Evolutionary conservation across 30 jellyfish, hydroid and myxozoan species (phyloP).

Genomic region (Cassiopea xamachana): DNA sequence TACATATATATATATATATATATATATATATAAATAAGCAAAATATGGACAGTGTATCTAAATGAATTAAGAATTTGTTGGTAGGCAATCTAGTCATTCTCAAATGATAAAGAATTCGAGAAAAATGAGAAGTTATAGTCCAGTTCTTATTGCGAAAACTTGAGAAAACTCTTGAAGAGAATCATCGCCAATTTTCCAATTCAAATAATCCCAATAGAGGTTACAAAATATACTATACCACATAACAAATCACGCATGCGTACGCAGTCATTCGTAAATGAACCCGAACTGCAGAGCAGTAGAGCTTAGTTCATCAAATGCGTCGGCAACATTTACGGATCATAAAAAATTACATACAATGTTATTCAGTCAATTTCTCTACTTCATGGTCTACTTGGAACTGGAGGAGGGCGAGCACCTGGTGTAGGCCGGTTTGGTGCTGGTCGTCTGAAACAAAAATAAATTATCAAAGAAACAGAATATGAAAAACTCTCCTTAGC

Average conservation of each 20-base stretch:
- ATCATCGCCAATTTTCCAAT: too few species aligned
- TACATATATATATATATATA: too few species aligned
- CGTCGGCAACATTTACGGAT: background rate
- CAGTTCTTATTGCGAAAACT: too few species aligned
- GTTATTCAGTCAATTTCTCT: background rate
- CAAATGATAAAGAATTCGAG: too few species aligned
- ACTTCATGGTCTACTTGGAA: conserved; percentile 93
- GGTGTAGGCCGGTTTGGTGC: conserved; percentile 97
- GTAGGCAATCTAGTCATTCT: too few species aligned
- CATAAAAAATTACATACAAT: background rate
- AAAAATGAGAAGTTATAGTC: too few species aligned
- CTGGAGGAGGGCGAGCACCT: conserved; percentile 95
- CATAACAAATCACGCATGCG: background rate
- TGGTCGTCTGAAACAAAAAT: conserved; percentile 82
- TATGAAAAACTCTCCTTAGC: too few species aligned
- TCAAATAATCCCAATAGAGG: background rate
- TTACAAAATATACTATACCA: background rate
- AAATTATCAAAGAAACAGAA: too few species aligned
- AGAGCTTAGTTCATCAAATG: background rate
- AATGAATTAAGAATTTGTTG: too few species aligned
- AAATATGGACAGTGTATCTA: too few species aligned
- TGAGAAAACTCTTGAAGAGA: too few species aligned
- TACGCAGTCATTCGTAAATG: background rate
- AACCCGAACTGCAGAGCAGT: background rate
- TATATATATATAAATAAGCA: too few species aligned